Base-by-base conservation (phyloP, 2,888 invertebrate genomes). In the Heliconius hortense region DNA sequence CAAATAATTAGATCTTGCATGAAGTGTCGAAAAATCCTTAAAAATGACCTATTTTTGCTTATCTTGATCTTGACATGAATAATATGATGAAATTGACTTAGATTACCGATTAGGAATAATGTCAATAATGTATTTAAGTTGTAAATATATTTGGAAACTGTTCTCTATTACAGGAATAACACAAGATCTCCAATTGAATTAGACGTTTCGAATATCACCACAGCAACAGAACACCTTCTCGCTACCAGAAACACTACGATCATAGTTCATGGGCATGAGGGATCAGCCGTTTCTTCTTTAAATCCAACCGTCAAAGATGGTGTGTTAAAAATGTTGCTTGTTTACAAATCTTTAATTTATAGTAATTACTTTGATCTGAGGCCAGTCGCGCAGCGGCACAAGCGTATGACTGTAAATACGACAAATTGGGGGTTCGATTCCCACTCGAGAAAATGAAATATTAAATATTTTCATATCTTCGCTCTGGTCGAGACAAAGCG, bases 201-300 rank as follows among this genome's bases (percentile, higher is more conserved):
- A 13, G 43, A 74, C 21, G 28, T 26, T n/a, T 60, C 77, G 18
- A 26, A 68, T 15, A n/a, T 74, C 21, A 64, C 74, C 5, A 7
- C 53, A 43, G 60, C 67, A 4, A 21, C 11, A 2, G 77, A 69
- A 7, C 72, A 77, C 0, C 68, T 85, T 0, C 21, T 71, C 8
- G 2, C 13, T 2, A 31, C 5, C 1, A 71, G 39, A 4, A 79
- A 77, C 8, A 86, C 86, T 2, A 80, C 84, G 2, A 78, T 88
- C 18, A 78, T 87, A n/a, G 82, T 87, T 2, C 88, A 89, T 31
- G 88, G 87, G 0, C 85, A 86, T 26, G 75, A 76, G n/a, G 87
- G 83, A 1, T 82, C 84, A 18, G 81, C 79, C 0, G 76, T 76
- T 11, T 81, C 82, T 3, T 79, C 82, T 10, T 80, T 86, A 11